A percentile compares a stretch with the other conserved stretches of the same genome.
Evolutionary conservation across 2,888 invertebrate species (phyloP).

Genomic region (Diplazon laetatorius): DNA sequence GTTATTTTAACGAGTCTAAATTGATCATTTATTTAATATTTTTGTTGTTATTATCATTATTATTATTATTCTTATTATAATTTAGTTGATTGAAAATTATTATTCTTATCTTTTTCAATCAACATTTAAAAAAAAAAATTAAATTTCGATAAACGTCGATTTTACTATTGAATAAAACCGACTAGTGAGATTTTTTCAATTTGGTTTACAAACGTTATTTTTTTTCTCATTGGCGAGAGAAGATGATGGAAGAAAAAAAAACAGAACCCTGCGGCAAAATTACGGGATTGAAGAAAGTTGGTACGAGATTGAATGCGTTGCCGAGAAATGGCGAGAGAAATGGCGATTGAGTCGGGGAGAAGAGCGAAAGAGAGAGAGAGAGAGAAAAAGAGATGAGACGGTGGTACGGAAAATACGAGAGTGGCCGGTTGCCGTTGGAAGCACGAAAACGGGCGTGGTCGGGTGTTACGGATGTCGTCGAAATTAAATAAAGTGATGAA

Average conservation of each 20-base stretch:
- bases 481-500: conserved; percentile 49
- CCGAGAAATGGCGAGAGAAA: conserved; percentile 33
- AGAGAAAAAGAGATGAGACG: too few species aligned
- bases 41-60: background rate
- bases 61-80: too few species aligned
- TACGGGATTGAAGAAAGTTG: conserved; percentile 41
- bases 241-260: background rate
- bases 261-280: too few species aligned
- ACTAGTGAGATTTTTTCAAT: too few species aligned
- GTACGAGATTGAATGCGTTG: conserved; percentile 45
- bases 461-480: conserved; percentile 49
- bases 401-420: conserved; percentile 12
- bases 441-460: conserved; percentile 28
- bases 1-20: background rate
- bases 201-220: too few species aligned
- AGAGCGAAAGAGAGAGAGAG: too few species aligned
- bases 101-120: too few species aligned
- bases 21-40: background rate
- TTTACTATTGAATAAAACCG: too few species aligned
- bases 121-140: too few species aligned
- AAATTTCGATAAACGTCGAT: too few species aligned
- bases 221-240: background rate
- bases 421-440: conserved; percentile 12
- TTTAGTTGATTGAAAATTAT: too few species aligned
- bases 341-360: background rate